Evolutionary conservation across 2,888 invertebrate species (phyloP), one percentile per base, ranked within the genome.

Genomic region (Drepana falcataria): DNA sequence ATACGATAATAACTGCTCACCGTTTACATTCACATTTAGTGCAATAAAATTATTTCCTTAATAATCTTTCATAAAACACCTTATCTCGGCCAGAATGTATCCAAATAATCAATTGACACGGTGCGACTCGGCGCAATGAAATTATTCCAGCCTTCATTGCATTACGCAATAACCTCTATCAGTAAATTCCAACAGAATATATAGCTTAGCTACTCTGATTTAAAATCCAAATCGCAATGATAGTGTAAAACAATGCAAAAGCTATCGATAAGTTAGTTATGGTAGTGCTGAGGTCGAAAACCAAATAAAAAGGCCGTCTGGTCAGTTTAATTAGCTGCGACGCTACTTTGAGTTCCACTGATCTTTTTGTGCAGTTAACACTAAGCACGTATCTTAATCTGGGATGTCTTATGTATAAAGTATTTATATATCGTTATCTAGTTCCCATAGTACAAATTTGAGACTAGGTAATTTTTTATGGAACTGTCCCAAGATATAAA

Each of bases 51-150:
- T 21, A 49, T 21, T 49, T 35, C 49, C 49, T 51, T 35, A 40
- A 51, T 40, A 51, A 51, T 51, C 51, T 33, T 3, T 34, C 33
- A 40, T 51, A 55, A 52, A 51, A 54, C 34, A 40, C 41, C 41
- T 55, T 52, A 55, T 55, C 55, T 47, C n/a, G 7, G 48, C n/a
- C 40, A 41, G 35, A 52, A 33, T 52, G 40, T 51, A 51, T 55
- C 48, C 48, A 49, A 35, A 35, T 52, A 51, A 55, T 55, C 55
- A 52, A 55, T 52, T 48, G 40, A 47, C 33, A 34, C 51, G 40
- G 40, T 33, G 9, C 40, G 51, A n/a, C n/a, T 35, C 34, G 49
- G 6, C 37, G 33, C 33, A 21, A 34, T 37, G 37, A 21, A 48
- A n/a, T n/a, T 49, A 49, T 35, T 35, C 37, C 33, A 49, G 40